Evolutionary conservation across 2,797 vertebrate genomes (phyloP), one percentile per base, ranked within the genome.

Genomic region (Neosilurus hyrtlii): DNA sequence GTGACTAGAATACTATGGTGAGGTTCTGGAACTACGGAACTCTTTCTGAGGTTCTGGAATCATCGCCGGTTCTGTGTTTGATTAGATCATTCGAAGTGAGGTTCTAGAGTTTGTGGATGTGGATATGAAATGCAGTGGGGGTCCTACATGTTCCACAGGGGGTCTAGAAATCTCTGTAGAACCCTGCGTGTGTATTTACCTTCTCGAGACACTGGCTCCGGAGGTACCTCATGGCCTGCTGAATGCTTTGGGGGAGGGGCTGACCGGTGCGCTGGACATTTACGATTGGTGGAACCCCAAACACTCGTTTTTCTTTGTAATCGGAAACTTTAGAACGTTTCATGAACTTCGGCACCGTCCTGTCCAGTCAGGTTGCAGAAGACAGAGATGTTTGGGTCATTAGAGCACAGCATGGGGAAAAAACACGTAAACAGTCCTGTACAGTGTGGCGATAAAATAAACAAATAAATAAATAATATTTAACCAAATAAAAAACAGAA

Each of bases 331-430:
- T 96, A 67, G 92, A 95, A 75, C 95, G 91, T 87, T 95, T 96
- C 96, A 96, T 96, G 89, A 96, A 96, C 89, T 96, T 96, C 8
- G 96, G 94, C 24, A 96, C 90, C 0, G 93, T 93, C 96, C 95
- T 96, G 89, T 18, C 6, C 74, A 80, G 79, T 59, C 73, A 82
- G 10, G 79, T 9, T n/a, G n/a, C 52, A 35, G 65, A 24, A 68
- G 18, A 24, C 79, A 72, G 62, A n/a, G n/a, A 77, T 1, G 9
- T 15, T 0, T 26, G 10, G 43, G 9, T 18, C 0, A 18, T 51
- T 62, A 68, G 43, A 35, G 30, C 26, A 4, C 75, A 73, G 61
- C 22, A 1, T 0, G 24, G 43, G 51, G 20, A n/a, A 51, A 1
- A 20, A 18, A 67, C 65, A 5, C 7, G 43, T 11, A 68, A n/a